A percentile compares a stretch with the other conserved stretches of the same genome.
phyloP scores from a whole-genome alignment of 2,113 vertebrate species.

The Caranx ignobilis region DNA sequence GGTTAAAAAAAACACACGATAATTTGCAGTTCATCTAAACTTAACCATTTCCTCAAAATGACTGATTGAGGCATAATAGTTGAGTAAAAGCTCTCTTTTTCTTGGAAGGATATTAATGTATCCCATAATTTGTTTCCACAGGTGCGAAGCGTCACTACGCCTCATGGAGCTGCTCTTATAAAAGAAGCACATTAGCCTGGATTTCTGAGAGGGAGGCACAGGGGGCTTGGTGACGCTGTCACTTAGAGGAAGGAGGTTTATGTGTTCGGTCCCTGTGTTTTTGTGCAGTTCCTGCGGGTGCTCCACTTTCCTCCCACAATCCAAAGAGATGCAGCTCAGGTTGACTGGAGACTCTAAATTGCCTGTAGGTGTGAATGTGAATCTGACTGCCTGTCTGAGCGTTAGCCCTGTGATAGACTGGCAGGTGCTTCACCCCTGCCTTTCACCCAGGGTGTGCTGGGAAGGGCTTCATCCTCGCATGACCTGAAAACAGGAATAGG shows the following conservation, averaged over 20 bases:
- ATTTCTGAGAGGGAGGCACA: conserved; percentile 4
- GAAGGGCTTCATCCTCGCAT: conserved; percentile 5
- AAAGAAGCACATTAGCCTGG: conserved; percentile 28
- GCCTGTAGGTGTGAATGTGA: conserved; percentile 45
- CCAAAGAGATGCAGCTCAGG: conserved; percentile 38
- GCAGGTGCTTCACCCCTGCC: conserved; percentile 22
- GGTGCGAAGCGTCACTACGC: not conserved
- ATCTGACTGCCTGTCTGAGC: conserved; percentile 19
- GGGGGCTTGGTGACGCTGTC: conserved; percentile 16
- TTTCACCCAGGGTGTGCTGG: conserved; percentile 20
- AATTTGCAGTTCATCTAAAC: not conserved
- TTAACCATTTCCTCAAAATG: not conserved
- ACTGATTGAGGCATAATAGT: conserved; percentile 11
- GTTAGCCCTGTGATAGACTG: conserved; percentile 45
- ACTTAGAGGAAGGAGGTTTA: conserved; percentile 22
- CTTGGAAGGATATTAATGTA: not conserved
- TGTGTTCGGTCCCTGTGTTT: conserved; percentile 32
- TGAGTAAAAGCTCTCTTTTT: conserved; percentile 10
- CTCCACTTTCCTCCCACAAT: conserved; percentile 37
- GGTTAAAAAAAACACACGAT: not conserved
- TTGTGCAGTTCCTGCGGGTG: conserved; percentile 26
- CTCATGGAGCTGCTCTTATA: conserved; percentile 11
- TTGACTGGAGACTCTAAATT: conserved; percentile 51
- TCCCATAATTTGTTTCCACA: conserved; percentile 28
- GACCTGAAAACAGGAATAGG: conserved; percentile 28